Percentiles rank a stretch among this genome's conserved stretches.
phyloP scores from a whole-genome alignment of 35 echinoderm and acorn worm species.

The Ophioderma brevispina region DNA sequence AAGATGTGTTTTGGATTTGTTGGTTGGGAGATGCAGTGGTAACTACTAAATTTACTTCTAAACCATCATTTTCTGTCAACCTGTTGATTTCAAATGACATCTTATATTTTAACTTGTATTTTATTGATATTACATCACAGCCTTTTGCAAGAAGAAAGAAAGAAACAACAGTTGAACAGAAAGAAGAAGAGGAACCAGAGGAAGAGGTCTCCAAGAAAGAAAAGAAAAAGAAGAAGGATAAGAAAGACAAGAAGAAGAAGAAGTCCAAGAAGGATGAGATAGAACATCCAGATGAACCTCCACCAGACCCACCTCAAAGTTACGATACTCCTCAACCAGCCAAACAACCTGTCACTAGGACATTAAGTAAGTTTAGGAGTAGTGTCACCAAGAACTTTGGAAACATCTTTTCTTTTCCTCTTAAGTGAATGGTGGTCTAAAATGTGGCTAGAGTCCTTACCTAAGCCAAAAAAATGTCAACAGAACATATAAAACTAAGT shows the following conservation, averaged over 20 bases:
- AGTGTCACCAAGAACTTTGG: too few relatives aligned
- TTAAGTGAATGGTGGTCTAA: too few relatives aligned
- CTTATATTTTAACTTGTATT: too few relatives aligned
- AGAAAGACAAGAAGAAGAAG: neutral
- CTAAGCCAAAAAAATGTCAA: too few relatives aligned
- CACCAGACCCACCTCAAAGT: neutral
- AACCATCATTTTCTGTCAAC: too few relatives aligned
- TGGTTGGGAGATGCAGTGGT: too few relatives aligned
- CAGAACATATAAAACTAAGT: too few relatives aligned
- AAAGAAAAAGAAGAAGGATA: neutral
- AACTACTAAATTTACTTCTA: too few relatives aligned
- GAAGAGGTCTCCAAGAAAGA: neutral
- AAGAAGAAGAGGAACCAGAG: neutral
- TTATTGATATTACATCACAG: neutral
- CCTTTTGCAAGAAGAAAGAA: neutral
- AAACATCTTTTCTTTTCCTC: too few relatives aligned
- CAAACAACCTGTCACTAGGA: neutral
- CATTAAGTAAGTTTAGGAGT: neutral
- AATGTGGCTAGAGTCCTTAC: too few relatives aligned
- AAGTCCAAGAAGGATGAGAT: neutral
- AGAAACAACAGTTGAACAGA: neutral
- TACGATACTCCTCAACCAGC: neutral
- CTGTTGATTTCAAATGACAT: too few relatives aligned
- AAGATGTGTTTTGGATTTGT: too few relatives aligned
- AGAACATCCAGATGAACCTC: neutral